phyloP scores from a whole-genome alignment of 2,113 vertebrate species.

The Strigops habroptila region DNA sequence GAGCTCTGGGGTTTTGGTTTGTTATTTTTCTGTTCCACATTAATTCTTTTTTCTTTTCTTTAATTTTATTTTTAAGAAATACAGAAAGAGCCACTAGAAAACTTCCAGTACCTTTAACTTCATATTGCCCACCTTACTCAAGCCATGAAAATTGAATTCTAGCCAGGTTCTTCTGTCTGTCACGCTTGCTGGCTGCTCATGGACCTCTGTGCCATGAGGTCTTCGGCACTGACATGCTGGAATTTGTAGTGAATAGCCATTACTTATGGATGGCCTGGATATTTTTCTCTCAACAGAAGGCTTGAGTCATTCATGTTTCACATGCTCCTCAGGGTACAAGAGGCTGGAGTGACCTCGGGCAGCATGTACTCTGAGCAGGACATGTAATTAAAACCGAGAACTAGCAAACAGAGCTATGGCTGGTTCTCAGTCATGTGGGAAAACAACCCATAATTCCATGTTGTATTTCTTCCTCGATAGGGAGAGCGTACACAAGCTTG shows the following conservation, averaged over 20 bases:
- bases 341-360: neutral
- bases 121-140: neutral
- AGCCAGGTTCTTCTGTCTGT: neutral
- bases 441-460: neutral
- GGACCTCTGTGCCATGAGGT: neutral
- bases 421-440: neutral
- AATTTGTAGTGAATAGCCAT: neutral
- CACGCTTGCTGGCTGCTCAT: neutral
- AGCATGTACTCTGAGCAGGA: neutral
- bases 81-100: neutral
- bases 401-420: neutral
- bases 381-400: constrained; percentile 34
- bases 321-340: neutral
- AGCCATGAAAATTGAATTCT: neutral
- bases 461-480: neutral
- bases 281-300: neutral
- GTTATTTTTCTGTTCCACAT: neutral
- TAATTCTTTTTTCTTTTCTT: neutral
- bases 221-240: neutral
- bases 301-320: neutral
- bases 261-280: neutral
- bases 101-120: neutral
- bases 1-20: neutral
- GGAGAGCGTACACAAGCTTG: neutral
- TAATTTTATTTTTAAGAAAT: neutral